A percentile compares a stretch with the other conserved stretches of the same genome.
Evolutionary conservation across 2,888 invertebrate species (phyloP).

Genomic region (Podotricha telesiphe): DNA sequence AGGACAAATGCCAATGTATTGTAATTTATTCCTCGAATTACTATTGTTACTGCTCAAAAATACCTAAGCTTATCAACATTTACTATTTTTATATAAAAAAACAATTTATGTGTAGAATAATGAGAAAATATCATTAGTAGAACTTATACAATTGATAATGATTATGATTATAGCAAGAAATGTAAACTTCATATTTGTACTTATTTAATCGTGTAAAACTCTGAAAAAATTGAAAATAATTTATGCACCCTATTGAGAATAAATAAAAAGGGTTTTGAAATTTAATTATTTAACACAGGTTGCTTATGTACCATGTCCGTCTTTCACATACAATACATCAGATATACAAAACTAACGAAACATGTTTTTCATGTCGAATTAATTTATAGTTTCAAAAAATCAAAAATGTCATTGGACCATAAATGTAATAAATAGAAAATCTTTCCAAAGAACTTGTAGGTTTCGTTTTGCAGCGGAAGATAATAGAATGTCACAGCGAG

Average conservation of each 20-base stretch:
- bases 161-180: neutral
- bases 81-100: conserved; percentile 11
- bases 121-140: neutral
- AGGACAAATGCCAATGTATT: conserved; percentile 35
- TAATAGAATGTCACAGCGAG: conserved; percentile 42
- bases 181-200: neutral
- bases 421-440: conserved; percentile 23
- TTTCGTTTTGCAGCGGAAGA: conserved; percentile 31
- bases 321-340: neutral
- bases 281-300: neutral
- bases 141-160: neutral
- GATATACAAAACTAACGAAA: too few relatives aligned
- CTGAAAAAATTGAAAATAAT: neutral
- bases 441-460: conserved; percentile 26
- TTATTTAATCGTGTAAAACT: conserved; percentile 8
- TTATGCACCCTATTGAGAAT: neutral
- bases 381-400: neutral
- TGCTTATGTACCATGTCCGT: neutral
- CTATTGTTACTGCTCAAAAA: conserved; percentile 24
- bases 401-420: conserved; percentile 1
- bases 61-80: conserved; percentile 5
- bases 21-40: conserved; percentile 33
- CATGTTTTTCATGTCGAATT: too few relatives aligned
- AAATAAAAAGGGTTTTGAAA: neutral
- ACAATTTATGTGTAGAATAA: conserved; percentile 8